Evolutionary conservation across 2,797 vertebrate genomes (phyloP).

Genomic region (Salmo trutta): DNA sequence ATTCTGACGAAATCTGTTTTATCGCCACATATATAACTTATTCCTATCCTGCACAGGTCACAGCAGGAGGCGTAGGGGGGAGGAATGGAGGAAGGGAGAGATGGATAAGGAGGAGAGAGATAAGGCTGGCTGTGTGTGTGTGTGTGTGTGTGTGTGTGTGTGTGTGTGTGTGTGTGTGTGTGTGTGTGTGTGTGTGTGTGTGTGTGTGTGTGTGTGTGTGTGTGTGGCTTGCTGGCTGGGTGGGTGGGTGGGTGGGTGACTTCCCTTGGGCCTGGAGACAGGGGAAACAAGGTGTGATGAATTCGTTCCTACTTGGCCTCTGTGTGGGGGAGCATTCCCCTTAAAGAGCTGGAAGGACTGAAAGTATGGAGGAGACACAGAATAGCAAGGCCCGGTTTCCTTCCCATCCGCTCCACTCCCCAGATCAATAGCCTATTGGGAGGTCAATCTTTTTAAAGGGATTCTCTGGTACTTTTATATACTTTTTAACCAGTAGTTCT

Average conservation of each 20-base stretch:
- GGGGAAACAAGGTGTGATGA: conserved; percentile 74
- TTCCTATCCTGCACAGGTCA: conserved; percentile 52
- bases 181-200: conserved; percentile 6
- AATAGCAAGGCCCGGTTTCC: conserved; percentile 40
- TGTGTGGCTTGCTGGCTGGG: neutral
- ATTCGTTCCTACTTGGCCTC: conserved; percentile 59
- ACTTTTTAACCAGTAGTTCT: too few species aligned
- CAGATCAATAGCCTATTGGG: conserved; percentile 70
- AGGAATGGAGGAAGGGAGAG: conserved; percentile 27
- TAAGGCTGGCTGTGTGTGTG: conserved; percentile 4
- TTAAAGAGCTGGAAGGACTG: conserved; percentile 38
- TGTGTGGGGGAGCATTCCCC: conserved; percentile 50
- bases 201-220: conserved; percentile 9
- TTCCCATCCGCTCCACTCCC: conserved; percentile 49
- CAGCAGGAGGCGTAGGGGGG: conserved; percentile 12
- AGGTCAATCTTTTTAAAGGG: conserved; percentile 40
- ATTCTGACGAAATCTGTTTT: neutral
- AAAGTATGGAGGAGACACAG: conserved; percentile 21
- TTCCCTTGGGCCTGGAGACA: conserved; percentile 62
- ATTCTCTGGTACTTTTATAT: too few species aligned
- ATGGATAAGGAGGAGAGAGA: conserved; percentile 52
- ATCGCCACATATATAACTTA: neutral
- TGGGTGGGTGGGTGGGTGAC: conserved; percentile 35
- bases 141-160: conserved; percentile 4
- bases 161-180: conserved; percentile 16